phyloP scores from a whole-genome alignment of 2,888 invertebrate genomes.

The Polydrusus cervinus region DNA sequence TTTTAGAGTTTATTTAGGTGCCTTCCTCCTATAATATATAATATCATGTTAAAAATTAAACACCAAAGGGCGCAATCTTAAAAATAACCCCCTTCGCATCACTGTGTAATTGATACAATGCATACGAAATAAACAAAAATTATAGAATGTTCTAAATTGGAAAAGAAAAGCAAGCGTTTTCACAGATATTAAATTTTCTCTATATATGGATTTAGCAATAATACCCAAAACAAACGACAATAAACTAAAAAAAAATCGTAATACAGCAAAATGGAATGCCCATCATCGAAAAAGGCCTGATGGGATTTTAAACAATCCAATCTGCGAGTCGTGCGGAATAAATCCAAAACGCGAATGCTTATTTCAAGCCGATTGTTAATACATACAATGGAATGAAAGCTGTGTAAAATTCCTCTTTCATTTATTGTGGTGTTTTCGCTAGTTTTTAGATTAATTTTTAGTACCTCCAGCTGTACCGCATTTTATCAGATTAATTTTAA shows the following conservation, averaged over 20 bases:
- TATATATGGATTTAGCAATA: background rate
- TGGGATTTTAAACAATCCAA: conserved; percentile 29
- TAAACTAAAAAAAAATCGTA: conserved; percentile 4
- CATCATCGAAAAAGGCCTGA: conserved; percentile 18
- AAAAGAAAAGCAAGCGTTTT: too few relatives aligned
- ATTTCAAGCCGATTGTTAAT: conserved; percentile 25
- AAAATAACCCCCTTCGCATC: too few relatives aligned
- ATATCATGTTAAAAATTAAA: too few relatives aligned
- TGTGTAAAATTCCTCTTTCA: conserved; percentile 22
- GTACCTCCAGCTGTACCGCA: conserved; percentile 1
- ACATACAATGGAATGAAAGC: conserved; percentile 29
- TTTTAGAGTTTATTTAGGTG: too few relatives aligned
- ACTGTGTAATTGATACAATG: too few relatives aligned
- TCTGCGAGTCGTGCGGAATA: conserved; percentile 24
- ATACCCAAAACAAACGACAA: background rate
- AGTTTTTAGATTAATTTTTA: conserved; percentile 14
- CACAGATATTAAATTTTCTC: background rate
- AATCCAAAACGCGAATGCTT: conserved; percentile 23
- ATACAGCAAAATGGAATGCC: conserved; percentile 5
- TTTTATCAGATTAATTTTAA: conserved; percentile 16
- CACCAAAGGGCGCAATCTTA: too few relatives aligned
- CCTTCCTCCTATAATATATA: too few relatives aligned
- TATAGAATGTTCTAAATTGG: too few relatives aligned
- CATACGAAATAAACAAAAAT: too few relatives aligned
- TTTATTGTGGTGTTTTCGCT: conserved; percentile 16